Percentiles rank a stretch among this genome's conserved stretches.
phyloP scores from a whole-genome alignment of 1,140 invertebrate species.

The Pseudobourletiella spinata region DNA sequence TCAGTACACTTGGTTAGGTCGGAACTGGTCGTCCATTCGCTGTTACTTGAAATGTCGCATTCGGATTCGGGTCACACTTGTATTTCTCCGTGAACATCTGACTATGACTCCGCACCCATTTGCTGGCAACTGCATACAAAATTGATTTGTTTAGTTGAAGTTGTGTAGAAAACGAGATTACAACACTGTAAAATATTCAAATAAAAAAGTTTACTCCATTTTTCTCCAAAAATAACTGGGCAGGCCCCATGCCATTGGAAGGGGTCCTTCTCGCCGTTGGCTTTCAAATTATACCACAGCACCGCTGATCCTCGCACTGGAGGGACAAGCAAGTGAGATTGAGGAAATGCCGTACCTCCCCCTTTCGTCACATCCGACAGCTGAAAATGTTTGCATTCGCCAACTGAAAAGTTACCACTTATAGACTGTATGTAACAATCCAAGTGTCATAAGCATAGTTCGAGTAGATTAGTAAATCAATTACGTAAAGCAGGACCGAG shows the following conservation, averaged over 20 bases:
- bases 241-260: slow-evolving; percentile 39
- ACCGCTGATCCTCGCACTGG: slow-evolving; percentile 38
- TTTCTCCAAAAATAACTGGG: slow-evolving; percentile 38
- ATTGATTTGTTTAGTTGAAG: too few species aligned
- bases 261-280: slow-evolving; percentile 33
- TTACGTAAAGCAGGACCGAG: background rate
- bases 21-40: too few species aligned
- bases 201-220: slow-evolving; percentile 36
- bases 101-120: too few species aligned
- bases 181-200: too few species aligned
- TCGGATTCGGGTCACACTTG: too few species aligned
- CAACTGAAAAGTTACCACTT: background rate
- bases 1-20: too few species aligned
- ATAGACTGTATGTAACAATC: too few species aligned
- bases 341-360: slow-evolving; percentile 41
- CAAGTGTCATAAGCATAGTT: background rate
- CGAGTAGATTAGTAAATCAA: background rate
- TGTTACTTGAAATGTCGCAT: too few species aligned
- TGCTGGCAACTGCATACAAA: too few species aligned
- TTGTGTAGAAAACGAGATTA: too few species aligned
- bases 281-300: slow-evolving; percentile 39
- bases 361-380: slow-evolving; percentile 28
- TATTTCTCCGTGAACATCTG: too few species aligned
- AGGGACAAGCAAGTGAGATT: slow-evolving; percentile 37
- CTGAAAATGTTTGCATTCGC: background rate